Evolutionary conservation across 2,113 vertebrate genomes (phyloP).

Genomic region (Actenoides hombroni): DNA sequence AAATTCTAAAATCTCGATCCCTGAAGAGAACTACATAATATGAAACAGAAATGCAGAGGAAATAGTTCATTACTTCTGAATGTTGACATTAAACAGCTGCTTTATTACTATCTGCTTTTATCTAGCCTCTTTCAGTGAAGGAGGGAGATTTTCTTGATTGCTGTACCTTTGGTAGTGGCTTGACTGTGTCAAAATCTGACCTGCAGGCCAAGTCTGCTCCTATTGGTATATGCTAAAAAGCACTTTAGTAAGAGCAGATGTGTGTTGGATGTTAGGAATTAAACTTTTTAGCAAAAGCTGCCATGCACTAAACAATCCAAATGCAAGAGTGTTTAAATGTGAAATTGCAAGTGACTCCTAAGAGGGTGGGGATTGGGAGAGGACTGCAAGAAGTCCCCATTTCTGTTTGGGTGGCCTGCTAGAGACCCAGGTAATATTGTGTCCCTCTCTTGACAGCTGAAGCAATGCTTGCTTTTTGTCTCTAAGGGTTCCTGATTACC

Average conservation of each 20-base stretch:
- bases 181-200: neutral
- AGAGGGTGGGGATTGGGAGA: neutral
- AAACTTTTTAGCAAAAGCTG: neutral
- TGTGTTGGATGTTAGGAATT: neutral
- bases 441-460: rapidly evolving
- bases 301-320: neutral
- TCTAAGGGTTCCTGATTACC: neutral
- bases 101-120: neutral
- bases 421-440: neutral
- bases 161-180: neutral
- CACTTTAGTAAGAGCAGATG: neutral
- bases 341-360: neutral
- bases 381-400: neutral
- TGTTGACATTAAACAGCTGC: neutral
- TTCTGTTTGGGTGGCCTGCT: neutral
- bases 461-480: rapidly evolving
- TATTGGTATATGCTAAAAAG: neutral
- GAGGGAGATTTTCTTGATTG: neutral
- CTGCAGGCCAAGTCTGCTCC: neutral
- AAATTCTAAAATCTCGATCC: neutral
- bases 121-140: neutral
- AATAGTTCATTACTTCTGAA: neutral
- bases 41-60: neutral
- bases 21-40: neutral
- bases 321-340: neutral